Percentiles rank a stretch among this genome's conserved stretches.
phyloP scores from a whole-genome alignment of 2,113 vertebrate species.

The Bubo bubo region DNA sequence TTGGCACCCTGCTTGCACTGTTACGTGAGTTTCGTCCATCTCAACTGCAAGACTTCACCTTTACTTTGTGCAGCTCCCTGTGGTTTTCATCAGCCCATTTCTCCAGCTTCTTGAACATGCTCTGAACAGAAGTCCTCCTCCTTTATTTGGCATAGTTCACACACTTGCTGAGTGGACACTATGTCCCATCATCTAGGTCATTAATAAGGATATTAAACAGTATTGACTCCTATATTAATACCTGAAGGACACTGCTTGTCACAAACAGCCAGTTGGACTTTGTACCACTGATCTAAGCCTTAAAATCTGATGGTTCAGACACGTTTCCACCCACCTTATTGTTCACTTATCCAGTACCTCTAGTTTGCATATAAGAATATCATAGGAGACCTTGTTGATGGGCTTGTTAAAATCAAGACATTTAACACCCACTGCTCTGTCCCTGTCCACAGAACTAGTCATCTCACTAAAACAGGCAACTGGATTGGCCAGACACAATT shows the following conservation, averaged over 20 bases:
- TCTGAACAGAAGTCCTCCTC: not conserved
- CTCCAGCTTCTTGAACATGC: not conserved
- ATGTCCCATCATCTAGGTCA: not conserved
- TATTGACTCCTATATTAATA: not conserved
- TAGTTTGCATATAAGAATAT: not conserved
- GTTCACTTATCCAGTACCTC: not conserved
- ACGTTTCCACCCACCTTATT: not conserved
- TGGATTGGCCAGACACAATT: not conserved
- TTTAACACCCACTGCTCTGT: not conserved
- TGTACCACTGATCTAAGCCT: not conserved
- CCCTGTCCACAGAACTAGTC: not conserved
- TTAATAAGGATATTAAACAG: not conserved
- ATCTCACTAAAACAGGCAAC: not conserved
- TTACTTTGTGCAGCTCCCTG: not conserved
- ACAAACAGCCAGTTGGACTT: not conserved
- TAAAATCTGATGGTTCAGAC: not conserved
- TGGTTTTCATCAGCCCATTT: not conserved
- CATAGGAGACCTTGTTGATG: not conserved
- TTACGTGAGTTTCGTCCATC: not conserved
- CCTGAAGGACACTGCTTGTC: not conserved
- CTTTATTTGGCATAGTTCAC: not conserved
- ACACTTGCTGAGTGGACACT: not conserved
- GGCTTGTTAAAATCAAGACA: not conserved
- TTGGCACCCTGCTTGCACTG: not conserved
- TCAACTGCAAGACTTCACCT: not conserved